These are phyloP conservation scores for Cydia strobilella DNA, from an alignment of 1,140 invertebrate species.

Conservation along the genomic window DNA sequence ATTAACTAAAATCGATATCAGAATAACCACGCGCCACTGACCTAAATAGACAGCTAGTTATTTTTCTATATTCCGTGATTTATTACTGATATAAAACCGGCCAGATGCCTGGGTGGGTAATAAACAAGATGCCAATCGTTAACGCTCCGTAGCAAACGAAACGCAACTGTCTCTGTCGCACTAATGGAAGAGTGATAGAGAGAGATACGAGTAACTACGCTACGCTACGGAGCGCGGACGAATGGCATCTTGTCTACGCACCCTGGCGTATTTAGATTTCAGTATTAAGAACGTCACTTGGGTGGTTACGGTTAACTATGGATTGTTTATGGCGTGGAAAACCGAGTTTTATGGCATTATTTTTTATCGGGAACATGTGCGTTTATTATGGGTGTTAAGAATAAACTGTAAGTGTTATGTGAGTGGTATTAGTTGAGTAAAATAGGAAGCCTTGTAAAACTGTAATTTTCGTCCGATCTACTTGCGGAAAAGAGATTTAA, in stretches of 20 bases:
- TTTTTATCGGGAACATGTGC: conserved; percentile 16
- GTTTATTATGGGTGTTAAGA: conserved; percentile 3
- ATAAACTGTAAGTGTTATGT: conserved; percentile 10
- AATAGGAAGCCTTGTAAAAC: too few species aligned
- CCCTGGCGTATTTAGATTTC: neutral
- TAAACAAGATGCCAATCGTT: too few species aligned
- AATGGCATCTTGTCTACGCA: too few species aligned
- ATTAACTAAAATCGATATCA: conserved; percentile 27
- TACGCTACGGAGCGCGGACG: too few species aligned
- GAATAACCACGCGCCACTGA: conserved; percentile 20
- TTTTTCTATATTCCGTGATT: conserved; percentile 28
- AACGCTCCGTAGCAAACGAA: too few species aligned
- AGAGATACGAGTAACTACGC: too few species aligned
- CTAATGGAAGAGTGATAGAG: too few species aligned
- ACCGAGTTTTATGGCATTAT: conserved; percentile 7
- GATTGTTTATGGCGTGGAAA: neutral
- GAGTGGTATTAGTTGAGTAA: neutral
- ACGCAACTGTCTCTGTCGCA: too few species aligned
- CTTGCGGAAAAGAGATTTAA: too few species aligned
- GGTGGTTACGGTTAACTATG: conserved; percentile 14
- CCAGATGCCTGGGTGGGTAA: neutral
- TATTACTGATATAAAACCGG: conserved; percentile 25
- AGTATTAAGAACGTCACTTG: conserved; percentile 5
- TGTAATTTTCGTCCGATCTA: too few species aligned
- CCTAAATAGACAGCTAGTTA: conserved; percentile 27